phyloP scores from a whole-genome alignment of 2,888 invertebrate species.

The Bruchidius siliquastri region DNA sequence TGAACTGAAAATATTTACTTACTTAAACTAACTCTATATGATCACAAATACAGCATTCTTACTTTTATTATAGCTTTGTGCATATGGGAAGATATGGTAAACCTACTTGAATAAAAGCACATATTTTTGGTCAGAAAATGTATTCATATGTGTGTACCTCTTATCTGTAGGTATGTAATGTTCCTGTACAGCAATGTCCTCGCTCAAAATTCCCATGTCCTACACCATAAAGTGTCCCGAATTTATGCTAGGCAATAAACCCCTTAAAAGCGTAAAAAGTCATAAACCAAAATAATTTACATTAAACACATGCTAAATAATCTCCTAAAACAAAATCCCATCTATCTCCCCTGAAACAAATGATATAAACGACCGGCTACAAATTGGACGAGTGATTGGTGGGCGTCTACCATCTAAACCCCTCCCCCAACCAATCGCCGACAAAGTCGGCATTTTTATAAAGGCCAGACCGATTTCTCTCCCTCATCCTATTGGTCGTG shows the following conservation, averaged over 20 bases:
- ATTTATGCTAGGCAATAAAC: conserved; percentile 22
- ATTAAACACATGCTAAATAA: conserved; percentile 48
- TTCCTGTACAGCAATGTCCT: not conserved
- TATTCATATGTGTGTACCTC: no score
- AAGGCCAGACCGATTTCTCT: conserved; percentile 26
- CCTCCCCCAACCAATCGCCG: conserved; percentile 32
- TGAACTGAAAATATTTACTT: no score
- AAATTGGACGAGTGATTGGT: conserved; percentile 37
- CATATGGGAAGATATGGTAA: no score
- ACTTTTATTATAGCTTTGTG: no score
- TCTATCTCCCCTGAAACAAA: conserved; percentile 46
- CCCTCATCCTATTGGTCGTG: conserved; percentile 24
- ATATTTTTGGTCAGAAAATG: no score
- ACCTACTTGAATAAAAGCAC: no score
- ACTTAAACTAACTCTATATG: no score
- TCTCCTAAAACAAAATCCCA: conserved; percentile 47
- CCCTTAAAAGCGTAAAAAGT: conserved; percentile 32
- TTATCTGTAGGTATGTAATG: no score
- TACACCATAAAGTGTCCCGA: not conserved
- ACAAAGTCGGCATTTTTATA: conserved; percentile 31
- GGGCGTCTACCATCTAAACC: conserved; percentile 25
- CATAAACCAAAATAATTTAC: conserved; percentile 46
- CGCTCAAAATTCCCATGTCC: not conserved
- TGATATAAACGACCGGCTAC: conserved; percentile 17
- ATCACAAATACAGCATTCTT: no score